Percentiles rank a stretch among this genome's conserved stretches.
phyloP scores from a whole-genome alignment of 2,113 vertebrate species.

The Urocolius indicus region DNA sequence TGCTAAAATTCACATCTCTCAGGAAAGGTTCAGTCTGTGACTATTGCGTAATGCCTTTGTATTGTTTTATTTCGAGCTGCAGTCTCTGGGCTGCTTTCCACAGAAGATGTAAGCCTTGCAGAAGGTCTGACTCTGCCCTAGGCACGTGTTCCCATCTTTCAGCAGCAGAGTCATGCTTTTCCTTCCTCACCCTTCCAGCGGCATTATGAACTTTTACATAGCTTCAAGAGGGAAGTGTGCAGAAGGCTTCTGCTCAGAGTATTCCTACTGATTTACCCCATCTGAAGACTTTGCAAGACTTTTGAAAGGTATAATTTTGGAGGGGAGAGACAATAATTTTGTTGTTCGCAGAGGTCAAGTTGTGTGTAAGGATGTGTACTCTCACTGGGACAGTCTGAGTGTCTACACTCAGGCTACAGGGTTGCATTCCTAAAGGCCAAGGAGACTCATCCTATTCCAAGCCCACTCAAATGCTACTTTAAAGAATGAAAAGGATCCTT shows the following conservation, averaged over 20 bases:
- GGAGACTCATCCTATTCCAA: not conserved
- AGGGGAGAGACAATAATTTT: not conserved
- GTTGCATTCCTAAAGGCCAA: not conserved
- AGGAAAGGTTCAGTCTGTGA: not conserved
- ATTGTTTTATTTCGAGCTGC: not conserved
- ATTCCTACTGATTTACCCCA: not conserved
- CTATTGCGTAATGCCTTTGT: not conserved
- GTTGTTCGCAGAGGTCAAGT: not conserved
- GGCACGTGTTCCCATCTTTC: not conserved
- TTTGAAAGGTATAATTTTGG: not conserved
- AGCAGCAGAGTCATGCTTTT: not conserved
- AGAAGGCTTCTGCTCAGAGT: not conserved
- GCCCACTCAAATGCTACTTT: not conserved
- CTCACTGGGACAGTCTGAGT: not conserved
- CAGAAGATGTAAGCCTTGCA: not conserved
- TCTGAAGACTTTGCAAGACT: not conserved
- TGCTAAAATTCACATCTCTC: not conserved
- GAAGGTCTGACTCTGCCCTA: not conserved
- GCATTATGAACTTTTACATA: not conserved
- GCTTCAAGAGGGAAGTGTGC: not conserved
- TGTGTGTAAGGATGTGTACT: not conserved
- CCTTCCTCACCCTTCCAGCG: not conserved
- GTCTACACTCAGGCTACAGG: not conserved
- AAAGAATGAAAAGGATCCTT: not conserved
- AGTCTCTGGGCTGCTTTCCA: not conserved